Evolutionary conservation across 2,113 vertebrate genomes (phyloP).

Genomic region (Sclerurus mexicanus): DNA sequence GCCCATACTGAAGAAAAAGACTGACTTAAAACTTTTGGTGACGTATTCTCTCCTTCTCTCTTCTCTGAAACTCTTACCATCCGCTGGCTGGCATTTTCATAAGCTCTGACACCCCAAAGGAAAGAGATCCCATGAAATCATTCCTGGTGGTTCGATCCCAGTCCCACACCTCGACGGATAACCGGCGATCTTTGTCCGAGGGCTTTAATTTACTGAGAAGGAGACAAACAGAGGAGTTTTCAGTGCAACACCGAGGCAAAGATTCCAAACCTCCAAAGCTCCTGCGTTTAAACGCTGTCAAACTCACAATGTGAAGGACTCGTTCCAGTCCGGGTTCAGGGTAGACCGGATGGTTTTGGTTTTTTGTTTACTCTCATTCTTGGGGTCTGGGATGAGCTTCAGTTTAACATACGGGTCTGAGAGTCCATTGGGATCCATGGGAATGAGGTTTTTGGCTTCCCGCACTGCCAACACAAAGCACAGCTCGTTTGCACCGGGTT

Average conservation of each 20-base stretch:
- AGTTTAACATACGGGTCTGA: constrained; percentile 97
- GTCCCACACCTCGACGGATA: constrained; percentile 95
- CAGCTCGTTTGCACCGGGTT: neutral
- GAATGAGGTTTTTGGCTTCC: constrained; percentile 94
- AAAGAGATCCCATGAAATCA: constrained; percentile 98
- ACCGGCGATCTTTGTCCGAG: constrained; percentile 90
- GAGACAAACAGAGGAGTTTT: neutral
- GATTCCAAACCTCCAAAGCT: neutral
- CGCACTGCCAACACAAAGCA: constrained; percentile 77
- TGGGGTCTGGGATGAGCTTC: constrained; percentile 95
- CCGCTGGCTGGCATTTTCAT: constrained; percentile 89
- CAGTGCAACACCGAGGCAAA: neutral
- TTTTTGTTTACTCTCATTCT: constrained; percentile 97
- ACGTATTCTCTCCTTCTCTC: neutral
- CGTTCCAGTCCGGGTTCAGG: constrained; percentile 94
- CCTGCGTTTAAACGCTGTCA: neutral
- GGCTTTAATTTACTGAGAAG: constrained; percentile 87
- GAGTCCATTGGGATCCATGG: constrained; percentile 96
- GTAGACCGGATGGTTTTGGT: constrained; percentile 95
- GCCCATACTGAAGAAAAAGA: neutral
- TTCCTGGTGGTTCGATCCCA: constrained; percentile 96
- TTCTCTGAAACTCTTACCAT: constrained; percentile 78
- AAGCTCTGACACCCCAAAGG: constrained; percentile 94
- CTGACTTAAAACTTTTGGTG: neutral
- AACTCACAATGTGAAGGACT: constrained; percentile 93